A percentile compares a stretch with the other conserved stretches of the same genome.
phyloP scores from a whole-genome alignment of 2,888 invertebrate species.

The Calameuta idolon region DNA sequence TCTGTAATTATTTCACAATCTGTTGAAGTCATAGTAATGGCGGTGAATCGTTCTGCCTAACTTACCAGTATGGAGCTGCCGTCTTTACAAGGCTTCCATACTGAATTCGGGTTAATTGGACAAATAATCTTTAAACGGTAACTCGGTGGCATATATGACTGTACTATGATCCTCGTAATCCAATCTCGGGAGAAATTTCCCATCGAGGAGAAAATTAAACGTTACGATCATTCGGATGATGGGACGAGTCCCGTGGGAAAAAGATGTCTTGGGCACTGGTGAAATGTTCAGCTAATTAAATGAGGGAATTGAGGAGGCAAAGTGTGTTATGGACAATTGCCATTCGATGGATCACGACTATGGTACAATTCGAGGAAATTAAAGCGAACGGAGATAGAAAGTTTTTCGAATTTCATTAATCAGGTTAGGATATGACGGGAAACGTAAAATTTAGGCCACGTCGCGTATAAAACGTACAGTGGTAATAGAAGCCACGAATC shows the following conservation, averaged over 20 bases:
- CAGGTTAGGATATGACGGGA: neutral
- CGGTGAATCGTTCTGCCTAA: neutral
- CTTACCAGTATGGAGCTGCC: constrained; percentile 1
- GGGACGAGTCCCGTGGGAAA: neutral
- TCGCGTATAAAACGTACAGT: neutral
- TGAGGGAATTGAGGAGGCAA: neutral
- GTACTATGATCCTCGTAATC: neutral
- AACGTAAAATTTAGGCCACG: neutral
- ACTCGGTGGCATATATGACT: neutral
- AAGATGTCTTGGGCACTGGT: neutral
- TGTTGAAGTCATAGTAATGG: neutral
- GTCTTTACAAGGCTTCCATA: constrained; percentile 28
- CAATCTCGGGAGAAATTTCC: neutral
- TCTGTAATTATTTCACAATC: constrained; percentile 14
- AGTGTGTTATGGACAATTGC: neutral
- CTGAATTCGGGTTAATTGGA: constrained; percentile 30
- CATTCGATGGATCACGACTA: neutral
- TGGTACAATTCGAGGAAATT: neutral
- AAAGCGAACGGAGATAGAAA: neutral
- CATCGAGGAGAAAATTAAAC: neutral
- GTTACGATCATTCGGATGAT: neutral
- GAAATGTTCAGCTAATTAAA: neutral
- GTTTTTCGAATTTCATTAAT: neutral
- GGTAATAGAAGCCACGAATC: neutral
- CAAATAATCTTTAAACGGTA: constrained; percentile 29